Percentiles rank a stretch among this genome's conserved stretches.
phyloP scores from a whole-genome alignment of 2,888 invertebrate genomes.

The Dasypogon diadema region DNA sequence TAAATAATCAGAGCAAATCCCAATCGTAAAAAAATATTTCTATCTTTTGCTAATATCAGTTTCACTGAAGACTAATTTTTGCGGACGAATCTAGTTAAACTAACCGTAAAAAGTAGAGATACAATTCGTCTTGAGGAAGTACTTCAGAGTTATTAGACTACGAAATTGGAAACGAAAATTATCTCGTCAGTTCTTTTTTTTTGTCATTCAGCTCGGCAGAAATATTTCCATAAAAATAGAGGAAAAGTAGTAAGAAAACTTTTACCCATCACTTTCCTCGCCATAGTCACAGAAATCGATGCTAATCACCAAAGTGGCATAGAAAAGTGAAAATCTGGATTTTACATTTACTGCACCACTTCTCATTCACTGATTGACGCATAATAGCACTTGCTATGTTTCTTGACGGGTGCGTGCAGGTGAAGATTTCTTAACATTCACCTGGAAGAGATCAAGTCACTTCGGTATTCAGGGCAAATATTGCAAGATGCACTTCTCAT shows the following conservation, averaged over 20 bases:
- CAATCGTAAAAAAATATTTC: not conserved
- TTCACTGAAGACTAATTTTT: not conserved
- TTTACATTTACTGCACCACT: not conserved
- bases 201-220: not conserved
- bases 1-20: not conserved
- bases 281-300: not conserved
- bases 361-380: not conserved
- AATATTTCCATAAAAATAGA: not conserved
- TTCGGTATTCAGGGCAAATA: not conserved
- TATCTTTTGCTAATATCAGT: not conserved
- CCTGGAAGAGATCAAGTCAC: not conserved
- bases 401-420: not conserved
- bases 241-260: not conserved
- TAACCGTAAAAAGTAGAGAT: not conserved
- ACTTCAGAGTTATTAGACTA: not conserved
- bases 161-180: not conserved
- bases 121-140: not conserved
- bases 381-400: not conserved
- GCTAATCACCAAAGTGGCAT: not conserved
- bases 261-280: constrained; percentile 1
- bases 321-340: not conserved
- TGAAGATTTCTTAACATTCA: not conserved
- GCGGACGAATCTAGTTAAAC: not conserved
- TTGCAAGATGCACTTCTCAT: not conserved
- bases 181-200: not conserved